A percentile compares a stretch with the other conserved stretches of the same genome.
Evolutionary conservation across 2,888 invertebrate genomes (phyloP).

Genomic region (Eurois occulta): DNA sequence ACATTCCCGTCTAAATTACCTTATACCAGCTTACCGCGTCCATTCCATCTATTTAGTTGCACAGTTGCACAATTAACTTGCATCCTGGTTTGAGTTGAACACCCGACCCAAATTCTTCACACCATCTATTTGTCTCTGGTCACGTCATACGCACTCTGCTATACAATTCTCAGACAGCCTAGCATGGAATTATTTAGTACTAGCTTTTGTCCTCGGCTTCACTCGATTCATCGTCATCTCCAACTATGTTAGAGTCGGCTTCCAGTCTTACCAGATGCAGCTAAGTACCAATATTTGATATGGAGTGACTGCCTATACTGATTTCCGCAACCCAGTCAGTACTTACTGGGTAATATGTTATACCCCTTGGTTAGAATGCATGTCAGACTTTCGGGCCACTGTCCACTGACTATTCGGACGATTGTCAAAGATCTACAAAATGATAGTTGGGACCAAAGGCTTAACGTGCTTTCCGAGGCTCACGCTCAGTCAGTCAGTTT

Average conservation of each 20-base stretch:
- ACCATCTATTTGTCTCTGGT: slow-evolving; percentile 63
- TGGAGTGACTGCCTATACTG: background rate
- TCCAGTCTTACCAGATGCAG: background rate
- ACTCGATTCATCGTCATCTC: background rate
- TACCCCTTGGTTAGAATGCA: background rate
- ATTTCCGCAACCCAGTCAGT: background rate
- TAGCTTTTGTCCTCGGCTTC: background rate
- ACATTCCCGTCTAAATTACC: slow-evolving; percentile 58
- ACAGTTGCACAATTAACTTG: slow-evolving; percentile 68
- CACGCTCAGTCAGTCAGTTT: no score
- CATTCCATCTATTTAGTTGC: slow-evolving; percentile 57
- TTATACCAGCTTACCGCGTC: slow-evolving; percentile 41
- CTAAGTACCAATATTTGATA: background rate
- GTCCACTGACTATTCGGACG: background rate
- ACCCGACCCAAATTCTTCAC: slow-evolving; percentile 73
- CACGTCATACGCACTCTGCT: slow-evolving; percentile 58
- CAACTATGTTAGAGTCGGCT: background rate
- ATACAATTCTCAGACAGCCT: slow-evolving; percentile 49
- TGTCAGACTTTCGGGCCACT: background rate
- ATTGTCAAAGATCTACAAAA: background rate
- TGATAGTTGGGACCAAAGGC: background rate
- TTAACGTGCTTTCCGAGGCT: background rate
- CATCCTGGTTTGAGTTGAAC: slow-evolving; percentile 73
- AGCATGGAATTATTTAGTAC: slow-evolving; percentile 12
- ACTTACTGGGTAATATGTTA: background rate